Conservation (phyloP, 2,797 vertebrate species). For the Fringilla coelebs region DNA sequence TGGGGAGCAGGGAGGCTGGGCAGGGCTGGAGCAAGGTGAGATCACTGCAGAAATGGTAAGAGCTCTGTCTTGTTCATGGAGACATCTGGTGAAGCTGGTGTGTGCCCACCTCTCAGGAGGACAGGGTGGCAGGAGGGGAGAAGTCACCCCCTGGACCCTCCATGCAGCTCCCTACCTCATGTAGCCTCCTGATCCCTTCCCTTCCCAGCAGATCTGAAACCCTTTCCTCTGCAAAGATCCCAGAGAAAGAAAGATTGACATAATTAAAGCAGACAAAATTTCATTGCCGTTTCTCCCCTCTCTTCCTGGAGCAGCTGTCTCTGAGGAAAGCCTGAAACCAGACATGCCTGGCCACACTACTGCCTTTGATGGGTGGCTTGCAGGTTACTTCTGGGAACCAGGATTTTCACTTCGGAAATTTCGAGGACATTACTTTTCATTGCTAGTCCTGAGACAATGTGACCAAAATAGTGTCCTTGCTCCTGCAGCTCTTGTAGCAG, state of each 20-base stretch:
- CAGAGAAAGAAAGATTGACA: background rate
- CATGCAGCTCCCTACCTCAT: rapidly evolving
- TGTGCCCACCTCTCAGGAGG: background rate
- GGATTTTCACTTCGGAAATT: background rate
- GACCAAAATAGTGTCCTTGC: background rate
- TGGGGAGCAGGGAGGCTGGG: background rate
- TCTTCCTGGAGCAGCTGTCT: background rate
- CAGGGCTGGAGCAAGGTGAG: background rate
- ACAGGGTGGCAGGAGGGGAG: background rate
- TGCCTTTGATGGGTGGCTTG: background rate
- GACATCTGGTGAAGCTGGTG: background rate
- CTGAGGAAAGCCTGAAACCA: background rate
- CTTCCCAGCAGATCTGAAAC: background rate
- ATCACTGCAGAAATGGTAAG: background rate
- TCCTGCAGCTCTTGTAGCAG: background rate
- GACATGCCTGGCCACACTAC: rapidly evolving
- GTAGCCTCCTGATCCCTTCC: background rate
- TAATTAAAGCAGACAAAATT: background rate
- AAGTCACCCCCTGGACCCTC: background rate
- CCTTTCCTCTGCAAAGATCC: background rate
- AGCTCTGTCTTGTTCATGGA: background rate
- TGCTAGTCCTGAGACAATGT: background rate
- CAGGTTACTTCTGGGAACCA: background rate
- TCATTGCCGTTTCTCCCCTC: background rate
- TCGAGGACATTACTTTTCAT: background rate